Percentiles rank a stretch among this genome's conserved stretches.
Evolutionary conservation across 2,797 vertebrate genomes (phyloP).

Genomic region (Sebastes hubbsi): DNA sequence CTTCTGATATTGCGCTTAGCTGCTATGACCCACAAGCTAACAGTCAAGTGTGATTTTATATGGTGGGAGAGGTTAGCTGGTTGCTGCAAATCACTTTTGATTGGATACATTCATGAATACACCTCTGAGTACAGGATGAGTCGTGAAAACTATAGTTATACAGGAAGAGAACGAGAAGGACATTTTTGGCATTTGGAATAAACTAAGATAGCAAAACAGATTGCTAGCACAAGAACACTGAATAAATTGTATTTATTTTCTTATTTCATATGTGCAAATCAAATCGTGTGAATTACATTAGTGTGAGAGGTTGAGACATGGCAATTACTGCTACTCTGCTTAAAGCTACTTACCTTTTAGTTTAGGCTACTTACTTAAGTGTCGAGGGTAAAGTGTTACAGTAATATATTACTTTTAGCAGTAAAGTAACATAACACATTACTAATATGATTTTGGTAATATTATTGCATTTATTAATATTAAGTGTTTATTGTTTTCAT

Average conservation of each 20-base stretch:
- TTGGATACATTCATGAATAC: background rate
- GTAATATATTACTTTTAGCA: background rate
- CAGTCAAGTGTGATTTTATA: background rate
- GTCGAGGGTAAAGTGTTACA: background rate
- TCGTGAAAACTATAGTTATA: background rate
- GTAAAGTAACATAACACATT: background rate
- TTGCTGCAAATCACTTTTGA: no score
- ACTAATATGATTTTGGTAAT: background rate
- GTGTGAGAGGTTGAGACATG: background rate
- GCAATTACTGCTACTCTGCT: background rate
- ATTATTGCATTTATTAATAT: background rate
- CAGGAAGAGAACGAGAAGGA: background rate
- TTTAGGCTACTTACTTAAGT: background rate
- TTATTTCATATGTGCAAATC: background rate
- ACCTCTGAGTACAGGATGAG: background rate
- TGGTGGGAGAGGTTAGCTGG: background rate
- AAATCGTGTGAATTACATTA: background rate
- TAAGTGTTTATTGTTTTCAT: no score
- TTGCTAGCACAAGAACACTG: no score
- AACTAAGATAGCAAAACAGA: background rate
- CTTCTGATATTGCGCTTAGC: no score
- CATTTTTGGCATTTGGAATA: background rate
- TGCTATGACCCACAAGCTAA: background rate
- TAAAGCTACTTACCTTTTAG: background rate
- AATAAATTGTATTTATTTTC: background rate